Percentiles rank a stretch among this genome's conserved stretches.
phyloP scores from a whole-genome alignment of 2,797 vertebrate species.

The Amblyraja radiata region DNA sequence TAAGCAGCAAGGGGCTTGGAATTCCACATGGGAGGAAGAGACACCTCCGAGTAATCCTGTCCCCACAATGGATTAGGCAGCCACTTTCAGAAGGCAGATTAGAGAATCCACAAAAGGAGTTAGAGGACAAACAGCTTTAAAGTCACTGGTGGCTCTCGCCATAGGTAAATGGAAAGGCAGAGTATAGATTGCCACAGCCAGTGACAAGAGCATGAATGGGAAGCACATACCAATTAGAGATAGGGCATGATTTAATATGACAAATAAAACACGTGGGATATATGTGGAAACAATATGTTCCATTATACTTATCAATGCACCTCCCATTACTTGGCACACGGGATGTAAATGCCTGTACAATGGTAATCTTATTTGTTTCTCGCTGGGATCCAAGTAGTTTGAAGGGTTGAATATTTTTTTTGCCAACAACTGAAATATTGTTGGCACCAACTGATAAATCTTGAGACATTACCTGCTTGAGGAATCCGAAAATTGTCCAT shows the following conservation, averaged over 20 bases:
- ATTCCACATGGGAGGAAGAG: not conserved
- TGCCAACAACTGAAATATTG: too few species aligned
- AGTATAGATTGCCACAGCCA: not conserved
- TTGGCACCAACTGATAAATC: too few species aligned
- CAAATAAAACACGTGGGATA: not conserved
- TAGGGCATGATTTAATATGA: not conserved
- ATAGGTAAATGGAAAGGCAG: not conserved
- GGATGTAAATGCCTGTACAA: not conserved
- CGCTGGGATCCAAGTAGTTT: not conserved
- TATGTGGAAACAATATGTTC: not conserved
- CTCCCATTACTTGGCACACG: not conserved
- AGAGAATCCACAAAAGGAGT: too few species aligned
- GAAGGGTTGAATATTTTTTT: not conserved
- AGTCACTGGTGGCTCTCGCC: not conserved
- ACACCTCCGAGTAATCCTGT: not conserved
- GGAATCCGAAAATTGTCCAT: conserved; percentile 23
- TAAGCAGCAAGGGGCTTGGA: not conserved
- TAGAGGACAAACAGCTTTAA: not conserved
- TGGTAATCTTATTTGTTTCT: not conserved
- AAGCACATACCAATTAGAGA: not conserved
- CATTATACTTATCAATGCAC: not conserved
- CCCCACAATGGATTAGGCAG: not conserved
- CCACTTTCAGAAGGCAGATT: not conserved
- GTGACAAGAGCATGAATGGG: not conserved
- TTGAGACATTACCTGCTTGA: not conserved